Evolutionary conservation across 1,140 invertebrate species (phyloP).

Genomic region (Apis mellifera): DNA sequence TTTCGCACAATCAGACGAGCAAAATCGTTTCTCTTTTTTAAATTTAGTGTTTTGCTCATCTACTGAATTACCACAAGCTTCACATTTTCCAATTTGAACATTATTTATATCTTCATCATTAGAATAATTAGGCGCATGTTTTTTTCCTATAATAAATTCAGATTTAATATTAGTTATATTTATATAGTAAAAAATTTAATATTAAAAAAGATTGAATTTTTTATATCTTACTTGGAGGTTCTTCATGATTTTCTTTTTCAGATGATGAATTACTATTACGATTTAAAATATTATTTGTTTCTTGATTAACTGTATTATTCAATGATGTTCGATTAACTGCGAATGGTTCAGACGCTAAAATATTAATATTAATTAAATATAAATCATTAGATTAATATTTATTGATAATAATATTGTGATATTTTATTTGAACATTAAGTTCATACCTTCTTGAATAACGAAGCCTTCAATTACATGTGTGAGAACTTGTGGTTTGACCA

Average conservation of each 20-base stretch:
- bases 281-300: conserved; percentile 75
- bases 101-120: conserved; percentile 78
- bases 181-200: conserved; percentile 2
- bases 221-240: conserved; percentile 86
- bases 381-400: background rate
- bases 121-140: conserved; percentile 75
- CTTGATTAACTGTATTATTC: conserved; percentile 79
- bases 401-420: background rate
- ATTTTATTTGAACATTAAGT: background rate
- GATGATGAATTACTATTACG: conserved; percentile 79
- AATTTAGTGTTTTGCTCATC: conserved; percentile 87
- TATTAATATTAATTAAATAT: conserved; percentile 22
- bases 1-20: conserved; percentile 89
- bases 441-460: conserved; percentile 94
- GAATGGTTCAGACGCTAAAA: conserved; percentile 90
- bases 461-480: conserved; percentile 99
- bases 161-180: background rate
- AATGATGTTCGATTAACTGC: conserved; percentile 87
- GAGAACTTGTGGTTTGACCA: conserved; percentile 97
- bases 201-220: conserved; percentile 8
- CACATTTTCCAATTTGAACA: conserved; percentile 86
- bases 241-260: conserved; percentile 84
- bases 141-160: conserved; percentile 70
- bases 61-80: conserved; percentile 86
- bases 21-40: conserved; percentile 90